Percentiles rank a stretch among this genome's conserved stretches.
Evolutionary conservation across 2,797 vertebrate species (phyloP).

Genomic region (Paratrypauchen microcephalus): DNA sequence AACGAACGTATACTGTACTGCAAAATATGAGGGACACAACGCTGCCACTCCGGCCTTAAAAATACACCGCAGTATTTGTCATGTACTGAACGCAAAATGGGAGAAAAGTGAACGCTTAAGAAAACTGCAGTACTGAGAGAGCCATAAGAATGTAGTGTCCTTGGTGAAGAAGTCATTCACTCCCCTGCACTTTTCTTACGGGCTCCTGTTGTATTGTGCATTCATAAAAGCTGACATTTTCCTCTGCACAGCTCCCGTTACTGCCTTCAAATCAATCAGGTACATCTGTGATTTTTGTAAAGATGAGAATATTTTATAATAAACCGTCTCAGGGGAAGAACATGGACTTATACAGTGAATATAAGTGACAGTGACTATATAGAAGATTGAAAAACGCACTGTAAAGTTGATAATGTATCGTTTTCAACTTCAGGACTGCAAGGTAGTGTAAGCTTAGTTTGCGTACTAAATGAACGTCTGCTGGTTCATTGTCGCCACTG

Average conservation of each 20-base stretch:
- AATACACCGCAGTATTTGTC: background rate
- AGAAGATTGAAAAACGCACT: background rate
- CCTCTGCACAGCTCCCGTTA: background rate
- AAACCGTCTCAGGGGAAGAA: background rate
- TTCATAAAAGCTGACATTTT: conserved; percentile 1
- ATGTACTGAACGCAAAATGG: conserved; percentile 17
- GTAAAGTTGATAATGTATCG: background rate
- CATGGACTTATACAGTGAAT: background rate
- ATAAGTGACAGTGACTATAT: background rate
- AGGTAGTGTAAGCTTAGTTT: background rate
- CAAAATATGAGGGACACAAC: background rate
- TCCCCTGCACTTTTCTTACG: background rate
- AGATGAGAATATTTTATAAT: background rate
- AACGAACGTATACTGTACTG: background rate
- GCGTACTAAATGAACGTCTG: background rate
- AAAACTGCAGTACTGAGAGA: conserved; percentile 9
- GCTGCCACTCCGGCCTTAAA: background rate
- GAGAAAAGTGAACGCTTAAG: conserved; percentile 33
- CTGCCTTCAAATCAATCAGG: background rate
- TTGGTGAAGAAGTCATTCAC: conserved; percentile 23
- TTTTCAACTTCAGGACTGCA: background rate
- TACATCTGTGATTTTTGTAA: background rate
- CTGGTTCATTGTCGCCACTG: background rate
- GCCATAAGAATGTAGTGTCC: conserved; percentile 22
- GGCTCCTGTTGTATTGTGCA: background rate